Conservation (phyloP, 2,888 invertebrate species). For the Mythimna lalbum region DNA sequence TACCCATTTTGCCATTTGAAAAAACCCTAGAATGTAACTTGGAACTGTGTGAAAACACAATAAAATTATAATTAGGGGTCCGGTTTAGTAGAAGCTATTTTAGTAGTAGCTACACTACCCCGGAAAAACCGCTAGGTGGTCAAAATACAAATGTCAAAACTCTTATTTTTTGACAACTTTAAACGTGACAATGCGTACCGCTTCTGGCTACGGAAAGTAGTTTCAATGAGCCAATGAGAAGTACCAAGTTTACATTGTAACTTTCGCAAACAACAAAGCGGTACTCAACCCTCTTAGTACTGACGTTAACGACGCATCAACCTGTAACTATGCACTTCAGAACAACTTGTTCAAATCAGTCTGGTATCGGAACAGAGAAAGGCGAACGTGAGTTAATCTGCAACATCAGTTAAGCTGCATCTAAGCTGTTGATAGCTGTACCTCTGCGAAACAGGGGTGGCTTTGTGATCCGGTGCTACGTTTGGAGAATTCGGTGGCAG, state of each 20-base stretch:
- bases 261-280: constrained; percentile 28
- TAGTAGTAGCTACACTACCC: too few species aligned
- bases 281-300: constrained; percentile 4
- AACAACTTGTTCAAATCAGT: constrained; percentile 17
- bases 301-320: constrained; percentile 13
- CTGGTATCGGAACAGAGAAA: not conserved
- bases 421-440: constrained; percentile 24
- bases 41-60: too few species aligned
- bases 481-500: not conserved
- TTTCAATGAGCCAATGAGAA: constrained; percentile 11
- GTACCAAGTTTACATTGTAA: constrained; percentile 14
- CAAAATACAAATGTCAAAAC: too few species aligned
- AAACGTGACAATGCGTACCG: not conserved
- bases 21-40: too few species aligned
- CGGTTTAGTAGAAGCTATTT: too few species aligned
- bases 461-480: not conserved
- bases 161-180: not conserved
- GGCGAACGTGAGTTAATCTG: constrained; percentile 22
- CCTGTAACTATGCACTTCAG: constrained; percentile 18
- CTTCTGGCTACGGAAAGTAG: not conserved
- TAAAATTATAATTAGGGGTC: too few species aligned
- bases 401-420: constrained; percentile 27
- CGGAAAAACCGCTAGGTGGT: too few species aligned
- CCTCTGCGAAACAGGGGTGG: not conserved
- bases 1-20: too few species aligned